Percentiles rank a stretch among this genome's conserved stretches.
Conservation (phyloP, 1,140 invertebrate genomes). For the Dermatophagoides farinae region DNA sequence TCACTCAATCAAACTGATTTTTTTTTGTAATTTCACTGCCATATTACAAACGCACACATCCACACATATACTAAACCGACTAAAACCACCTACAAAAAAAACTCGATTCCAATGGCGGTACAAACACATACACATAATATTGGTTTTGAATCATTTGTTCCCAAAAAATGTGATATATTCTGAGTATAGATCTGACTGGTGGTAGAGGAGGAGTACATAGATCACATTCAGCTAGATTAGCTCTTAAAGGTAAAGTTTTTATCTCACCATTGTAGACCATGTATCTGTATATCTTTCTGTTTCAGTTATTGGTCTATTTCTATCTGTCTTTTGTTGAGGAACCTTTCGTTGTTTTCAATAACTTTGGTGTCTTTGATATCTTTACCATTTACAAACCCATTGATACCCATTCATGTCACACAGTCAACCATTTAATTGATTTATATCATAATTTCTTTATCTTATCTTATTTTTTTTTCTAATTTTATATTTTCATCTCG, state of each 20-base stretch:
- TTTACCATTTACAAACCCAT: background rate
- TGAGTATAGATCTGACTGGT: slow-evolving; percentile 1
- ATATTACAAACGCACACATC: no score
- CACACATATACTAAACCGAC: background rate
- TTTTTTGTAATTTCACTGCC: background rate
- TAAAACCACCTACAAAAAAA: slow-evolving; percentile 5
- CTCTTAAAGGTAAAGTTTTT: slow-evolving; percentile 19
- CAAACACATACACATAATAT: background rate
- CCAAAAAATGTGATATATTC: slow-evolving; percentile 1
- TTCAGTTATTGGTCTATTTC: no score
- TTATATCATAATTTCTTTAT: no score
- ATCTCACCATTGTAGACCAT: background rate
- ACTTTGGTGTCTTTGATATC: background rate
- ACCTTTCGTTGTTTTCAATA: background rate
- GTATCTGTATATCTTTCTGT: background rate
- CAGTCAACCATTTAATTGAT: no score
- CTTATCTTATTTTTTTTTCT: background rate
- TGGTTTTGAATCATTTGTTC: slow-evolving; percentile 3
- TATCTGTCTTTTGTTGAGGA: background rate
- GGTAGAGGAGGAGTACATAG: slow-evolving; percentile 17
- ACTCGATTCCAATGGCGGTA: background rate
- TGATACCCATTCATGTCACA: background rate
- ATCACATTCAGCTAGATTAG: slow-evolving; percentile 20
- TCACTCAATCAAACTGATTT: no score
- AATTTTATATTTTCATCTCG: background rate